Base-by-base conservation (phyloP, 1,140 invertebrate genomes). In the Neodiprion lecontei region DNA sequence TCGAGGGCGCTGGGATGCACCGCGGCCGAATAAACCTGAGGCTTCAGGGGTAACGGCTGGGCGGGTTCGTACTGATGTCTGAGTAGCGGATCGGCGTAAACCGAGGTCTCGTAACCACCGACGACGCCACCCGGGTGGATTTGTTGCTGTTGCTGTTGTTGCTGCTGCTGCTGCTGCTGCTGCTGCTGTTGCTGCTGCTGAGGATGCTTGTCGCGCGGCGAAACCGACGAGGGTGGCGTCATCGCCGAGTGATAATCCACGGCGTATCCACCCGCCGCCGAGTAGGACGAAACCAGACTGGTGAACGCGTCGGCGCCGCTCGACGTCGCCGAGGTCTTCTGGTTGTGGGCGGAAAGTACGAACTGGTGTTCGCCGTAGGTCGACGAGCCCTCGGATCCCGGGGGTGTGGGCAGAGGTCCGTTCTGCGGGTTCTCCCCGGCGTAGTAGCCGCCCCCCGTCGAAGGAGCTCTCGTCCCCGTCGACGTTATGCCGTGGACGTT, bases 171-270 rank as follows among this genome's bases (percentile, higher is more conserved):
- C 10, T 79, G 78, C 7, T 79, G 78, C 11, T 80, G 79, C 0
- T 82, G 80, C 9, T 80, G 78, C 11, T 82, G 81, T 12, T 84
- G 79, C 28, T 89, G 89, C 9, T 88, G 86, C 76, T 91, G 92
- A 79, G 92, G 92, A 83, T 94, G 93, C 84, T 96, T 97, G 81
- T 97, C 96, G 68, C 96, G 90, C 0, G 97, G 97, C 9, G 97
- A 98, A 0, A 98, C 96, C 2, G 96, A 98, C 0, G 96, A 96
- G 11, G 97, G 97, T 67, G 97, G 97, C 1, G 97, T 98, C 95
- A 98, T 98, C 14, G 96, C 96, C 47, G 96, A 96, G 82, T 96
- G 94, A 81, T 96, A 95, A 81, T 96, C 95, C 21, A 94, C 91
- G 4, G 91, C 91, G 79, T 96, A 96, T 28, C 91, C 91, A 21